phyloP scores from a whole-genome alignment of 2,797 vertebrate genomes.

The Smutsia gigantea region DNA sequence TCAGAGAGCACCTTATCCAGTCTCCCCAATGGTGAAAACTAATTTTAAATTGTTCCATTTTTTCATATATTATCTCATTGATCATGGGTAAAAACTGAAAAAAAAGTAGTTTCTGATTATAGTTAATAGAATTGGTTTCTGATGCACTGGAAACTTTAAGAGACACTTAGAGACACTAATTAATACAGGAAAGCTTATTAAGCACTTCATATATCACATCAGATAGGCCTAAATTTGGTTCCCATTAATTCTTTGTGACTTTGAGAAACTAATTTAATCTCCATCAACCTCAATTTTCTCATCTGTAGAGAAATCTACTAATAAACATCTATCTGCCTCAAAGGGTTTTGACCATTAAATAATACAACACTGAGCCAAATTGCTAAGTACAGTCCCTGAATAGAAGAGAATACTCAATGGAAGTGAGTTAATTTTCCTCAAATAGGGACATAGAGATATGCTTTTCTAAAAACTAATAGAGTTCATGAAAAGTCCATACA shows the following conservation, averaged over 20 bases:
- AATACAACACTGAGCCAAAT: not conserved
- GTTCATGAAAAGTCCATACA: not conserved
- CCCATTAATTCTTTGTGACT: not conserved
- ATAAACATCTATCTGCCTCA: not conserved
- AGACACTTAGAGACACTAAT: not conserved
- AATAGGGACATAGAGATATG: not conserved
- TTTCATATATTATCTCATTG: conserved; percentile 29
- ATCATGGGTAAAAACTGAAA: not conserved
- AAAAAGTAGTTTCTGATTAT: not conserved
- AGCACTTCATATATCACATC: not conserved
- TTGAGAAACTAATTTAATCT: conserved; percentile 36
- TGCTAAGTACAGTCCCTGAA: not conserved
- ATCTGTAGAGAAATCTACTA: not conserved
- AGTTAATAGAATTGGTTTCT: not conserved
- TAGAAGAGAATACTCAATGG: not conserved
- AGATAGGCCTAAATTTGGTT: not conserved
- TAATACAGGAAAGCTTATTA: not conserved
- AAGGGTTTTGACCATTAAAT: conserved; percentile 22
- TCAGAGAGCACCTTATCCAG: not conserved
- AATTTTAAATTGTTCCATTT: conserved; percentile 2
- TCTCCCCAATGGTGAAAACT: not conserved
- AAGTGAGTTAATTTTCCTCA: not conserved
- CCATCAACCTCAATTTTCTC: not conserved
- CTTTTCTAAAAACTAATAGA: conserved; percentile 13
- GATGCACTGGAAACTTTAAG: not conserved